Percentiles rank a stretch among this genome's conserved stretches.
Evolutionary conservation across 2,888 invertebrate species (phyloP).

Genomic region (Eupithecia abbreviata): DNA sequence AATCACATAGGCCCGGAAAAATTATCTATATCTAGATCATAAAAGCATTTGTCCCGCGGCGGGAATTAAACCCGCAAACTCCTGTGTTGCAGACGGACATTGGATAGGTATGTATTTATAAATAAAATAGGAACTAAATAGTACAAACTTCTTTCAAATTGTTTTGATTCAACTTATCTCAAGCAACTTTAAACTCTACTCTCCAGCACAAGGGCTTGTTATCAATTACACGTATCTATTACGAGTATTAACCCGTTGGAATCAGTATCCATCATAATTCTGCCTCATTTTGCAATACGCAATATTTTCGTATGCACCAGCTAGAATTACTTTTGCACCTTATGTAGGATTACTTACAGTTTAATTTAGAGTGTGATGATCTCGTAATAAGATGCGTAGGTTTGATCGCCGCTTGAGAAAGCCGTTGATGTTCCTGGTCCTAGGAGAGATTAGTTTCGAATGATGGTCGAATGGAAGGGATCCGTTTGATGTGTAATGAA

Average conservation of each 20-base stretch:
- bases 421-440: slow-evolving; percentile 5
- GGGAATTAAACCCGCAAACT: neutral
- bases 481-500: neutral
- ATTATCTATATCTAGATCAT: neutral
- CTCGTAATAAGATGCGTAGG: slow-evolving; percentile 3
- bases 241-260: slow-evolving; percentile 74
- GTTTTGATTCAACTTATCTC: slow-evolving; percentile 49
- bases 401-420: neutral
- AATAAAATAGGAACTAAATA: neutral
- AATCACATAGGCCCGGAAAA: neutral
- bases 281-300: slow-evolving; percentile 80
- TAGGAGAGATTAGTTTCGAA: neutral
- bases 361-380: slow-evolving; percentile 8
- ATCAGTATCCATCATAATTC: slow-evolving; percentile 82
- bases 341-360: neutral
- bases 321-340: slow-evolving; percentile 31
- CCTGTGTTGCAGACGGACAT: neutral
- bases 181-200: slow-evolving; percentile 47
- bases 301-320: slow-evolving; percentile 72
- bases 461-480: neutral
- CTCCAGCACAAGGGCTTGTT: slow-evolving; percentile 18
- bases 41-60: neutral
- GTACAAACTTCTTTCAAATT: slow-evolving; percentile 53
- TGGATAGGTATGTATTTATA: neutral
- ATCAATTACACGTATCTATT: slow-evolving; percentile 57